Conservation (phyloP, 1,140 invertebrate species). For the Lucilia sericata region DNA sequence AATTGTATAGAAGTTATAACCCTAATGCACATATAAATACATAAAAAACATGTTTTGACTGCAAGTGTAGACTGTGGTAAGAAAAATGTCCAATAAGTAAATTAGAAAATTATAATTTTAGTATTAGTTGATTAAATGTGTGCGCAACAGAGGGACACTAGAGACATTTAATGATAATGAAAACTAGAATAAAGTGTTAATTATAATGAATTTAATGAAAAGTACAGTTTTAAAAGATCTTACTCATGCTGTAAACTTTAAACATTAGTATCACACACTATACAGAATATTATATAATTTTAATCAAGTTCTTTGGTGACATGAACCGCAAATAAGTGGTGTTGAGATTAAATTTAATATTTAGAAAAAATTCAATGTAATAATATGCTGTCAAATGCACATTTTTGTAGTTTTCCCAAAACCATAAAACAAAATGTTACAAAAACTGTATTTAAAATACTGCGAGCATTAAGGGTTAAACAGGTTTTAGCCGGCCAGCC, state of each 20-base stretch:
- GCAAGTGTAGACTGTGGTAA: neutral
- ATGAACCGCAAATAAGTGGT: neutral
- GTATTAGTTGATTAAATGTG: neutral
- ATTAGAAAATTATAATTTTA: neutral
- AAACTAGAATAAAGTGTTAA: neutral
- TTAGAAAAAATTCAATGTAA: neutral
- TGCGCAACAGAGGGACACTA: too few relatives aligned
- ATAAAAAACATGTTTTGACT: neutral
- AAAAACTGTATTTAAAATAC: neutral
- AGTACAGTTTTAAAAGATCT: too few relatives aligned
- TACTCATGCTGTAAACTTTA: too few relatives aligned
- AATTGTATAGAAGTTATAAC: too few relatives aligned
- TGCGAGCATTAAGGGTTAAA: neutral
- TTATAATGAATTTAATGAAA: too few relatives aligned
- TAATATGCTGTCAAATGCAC: conserved; percentile 5
- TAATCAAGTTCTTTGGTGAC: neutral
- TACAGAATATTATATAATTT: neutral
- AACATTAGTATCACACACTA: neutral
- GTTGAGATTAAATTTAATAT: neutral
- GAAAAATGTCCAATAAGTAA: neutral
- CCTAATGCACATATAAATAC: neutral
- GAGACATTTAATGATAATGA: too few relatives aligned
- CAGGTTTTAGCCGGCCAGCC: neutral
- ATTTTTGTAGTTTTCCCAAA: neutral
- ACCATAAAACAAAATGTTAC: neutral